Percentiles rank a stretch among this genome's conserved stretches.
These are phyloP conservation scores for Pogonomyrmex californicus DNA, from an alignment of 1,140 invertebrate species.

Conservation along the genomic window DNA sequence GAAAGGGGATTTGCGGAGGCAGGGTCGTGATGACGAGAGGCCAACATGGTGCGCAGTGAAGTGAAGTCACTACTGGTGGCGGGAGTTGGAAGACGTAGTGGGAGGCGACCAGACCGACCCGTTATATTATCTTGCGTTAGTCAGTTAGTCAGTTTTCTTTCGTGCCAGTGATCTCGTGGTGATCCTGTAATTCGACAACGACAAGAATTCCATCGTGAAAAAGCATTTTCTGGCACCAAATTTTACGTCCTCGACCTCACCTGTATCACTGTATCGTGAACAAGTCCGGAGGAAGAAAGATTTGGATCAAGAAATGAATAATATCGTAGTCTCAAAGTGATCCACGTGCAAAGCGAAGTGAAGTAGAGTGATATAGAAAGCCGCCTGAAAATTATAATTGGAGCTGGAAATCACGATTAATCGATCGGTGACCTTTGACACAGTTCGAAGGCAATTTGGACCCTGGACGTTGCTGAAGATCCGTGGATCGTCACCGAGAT, in stretches of 20 bases:
- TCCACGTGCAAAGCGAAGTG: slow-evolving; percentile 11
- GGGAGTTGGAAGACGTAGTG: slow-evolving; percentile 69
- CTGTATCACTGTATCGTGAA: not conserved
- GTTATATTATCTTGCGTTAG: slow-evolving; percentile 84
- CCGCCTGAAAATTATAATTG: not conserved
- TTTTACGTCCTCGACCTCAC: not conserved
- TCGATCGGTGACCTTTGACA: not conserved
- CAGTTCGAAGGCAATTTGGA: not conserved
- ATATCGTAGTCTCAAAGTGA: not conserved
- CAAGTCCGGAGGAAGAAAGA: not conserved
- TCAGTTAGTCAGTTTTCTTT: slow-evolving; percentile 79
- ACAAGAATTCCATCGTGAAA: not conserved
- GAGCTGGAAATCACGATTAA: not conserved
- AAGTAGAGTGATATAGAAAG: slow-evolving; percentile 1
- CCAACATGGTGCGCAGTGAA: slow-evolving; percentile 18
- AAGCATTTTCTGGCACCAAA: not conserved
- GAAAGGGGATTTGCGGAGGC: slow-evolving; percentile 63
- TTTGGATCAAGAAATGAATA: not conserved
- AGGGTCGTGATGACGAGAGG: slow-evolving; percentile 1
- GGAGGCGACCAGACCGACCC: slow-evolving; percentile 80
- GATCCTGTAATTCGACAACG: slow-evolving; percentile 36
- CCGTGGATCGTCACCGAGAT: not conserved
- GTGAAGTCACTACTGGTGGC: slow-evolving; percentile 2
- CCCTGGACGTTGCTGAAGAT: not conserved
- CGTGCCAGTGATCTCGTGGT: slow-evolving; percentile 76